A percentile compares a stretch with the other conserved stretches of the same genome.
Evolutionary conservation across 2,888 invertebrate species (phyloP).

Genomic region (Xanthia togata): DNA sequence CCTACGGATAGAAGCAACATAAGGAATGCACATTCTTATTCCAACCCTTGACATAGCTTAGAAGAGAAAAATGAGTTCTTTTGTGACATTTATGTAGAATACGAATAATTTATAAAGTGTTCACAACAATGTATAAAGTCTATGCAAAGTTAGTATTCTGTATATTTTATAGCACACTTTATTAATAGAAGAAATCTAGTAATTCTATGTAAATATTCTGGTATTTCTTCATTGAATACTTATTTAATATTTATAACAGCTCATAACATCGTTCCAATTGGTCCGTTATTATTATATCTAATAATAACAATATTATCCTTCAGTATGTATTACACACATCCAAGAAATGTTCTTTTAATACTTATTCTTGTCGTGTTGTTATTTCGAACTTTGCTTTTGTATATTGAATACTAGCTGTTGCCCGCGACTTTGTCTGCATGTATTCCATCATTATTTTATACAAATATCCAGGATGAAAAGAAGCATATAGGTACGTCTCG

Average conservation of each 20-base stretch:
- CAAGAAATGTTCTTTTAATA: not conserved
- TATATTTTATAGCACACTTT: not conserved
- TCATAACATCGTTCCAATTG: not conserved
- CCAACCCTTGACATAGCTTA: not conserved
- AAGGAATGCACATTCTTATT: slow-evolving; percentile 10
- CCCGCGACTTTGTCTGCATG: not conserved
- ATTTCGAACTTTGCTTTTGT: not conserved
- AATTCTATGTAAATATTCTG: not conserved
- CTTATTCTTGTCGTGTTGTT: not conserved
- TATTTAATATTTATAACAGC: not conserved
- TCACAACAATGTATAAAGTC: not conserved
- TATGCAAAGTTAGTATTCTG: not conserved
- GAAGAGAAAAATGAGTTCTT: not conserved
- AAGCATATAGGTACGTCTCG: not conserved
- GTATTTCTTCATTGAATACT: not conserved
- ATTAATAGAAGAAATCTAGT: not conserved
- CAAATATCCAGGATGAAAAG: no score
- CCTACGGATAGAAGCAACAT: not conserved
- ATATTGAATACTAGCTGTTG: not conserved
- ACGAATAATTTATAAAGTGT: not conserved
- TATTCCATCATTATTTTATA: not conserved
- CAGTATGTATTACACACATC: not conserved
- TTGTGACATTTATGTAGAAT: not conserved
- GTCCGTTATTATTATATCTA: not conserved
- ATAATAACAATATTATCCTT: not conserved